A percentile compares a stretch with the other conserved stretches of the same genome.
These are phyloP conservation scores for Danaus plexippus DNA, from an alignment of 1,140 invertebrate species.

Conservation along the genomic window DNA sequence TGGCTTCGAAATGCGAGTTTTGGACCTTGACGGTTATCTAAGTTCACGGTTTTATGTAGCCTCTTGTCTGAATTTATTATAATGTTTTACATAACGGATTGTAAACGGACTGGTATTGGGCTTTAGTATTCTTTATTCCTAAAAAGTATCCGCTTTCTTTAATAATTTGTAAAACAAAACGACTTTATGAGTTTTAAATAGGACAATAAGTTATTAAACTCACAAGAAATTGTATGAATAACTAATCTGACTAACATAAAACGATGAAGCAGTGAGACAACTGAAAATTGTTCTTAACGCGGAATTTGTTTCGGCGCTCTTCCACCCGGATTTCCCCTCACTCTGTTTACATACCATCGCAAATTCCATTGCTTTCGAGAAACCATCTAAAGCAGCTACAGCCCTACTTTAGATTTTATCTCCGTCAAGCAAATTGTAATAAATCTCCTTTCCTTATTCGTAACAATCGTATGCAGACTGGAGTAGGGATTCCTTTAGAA, in stretches of 20 bases:
- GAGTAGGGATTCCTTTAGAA: no score
- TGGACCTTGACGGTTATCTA: conserved; percentile 35
- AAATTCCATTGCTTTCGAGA: no score
- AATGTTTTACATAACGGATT: conserved; percentile 39
- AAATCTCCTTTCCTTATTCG: no score
- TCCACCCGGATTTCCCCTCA: conserved; percentile 14
- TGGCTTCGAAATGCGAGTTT: conserved; percentile 46
- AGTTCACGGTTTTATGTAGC: conserved; percentile 49
- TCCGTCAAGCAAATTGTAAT: no score
- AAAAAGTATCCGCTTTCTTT: no score
- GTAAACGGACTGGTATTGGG: conserved; percentile 18
- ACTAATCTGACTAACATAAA: conserved; percentile 22
- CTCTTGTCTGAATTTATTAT: conserved; percentile 51
- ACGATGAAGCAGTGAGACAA: conserved; percentile 20
- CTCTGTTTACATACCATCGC: conserved; percentile 8
- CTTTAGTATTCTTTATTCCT: conserved; percentile 12
- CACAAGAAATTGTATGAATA: not conserved
- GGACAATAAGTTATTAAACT: no score
- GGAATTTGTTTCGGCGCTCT: conserved; percentile 42
- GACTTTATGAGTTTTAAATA: no score
- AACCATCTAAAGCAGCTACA: no score
- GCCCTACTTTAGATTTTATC: no score
- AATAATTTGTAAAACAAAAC: no score
- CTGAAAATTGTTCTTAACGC: conserved; percentile 34
- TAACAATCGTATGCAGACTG: no score